phyloP scores from a whole-genome alignment of 2,113 vertebrate species.

The Colossoma macropomum region DNA sequence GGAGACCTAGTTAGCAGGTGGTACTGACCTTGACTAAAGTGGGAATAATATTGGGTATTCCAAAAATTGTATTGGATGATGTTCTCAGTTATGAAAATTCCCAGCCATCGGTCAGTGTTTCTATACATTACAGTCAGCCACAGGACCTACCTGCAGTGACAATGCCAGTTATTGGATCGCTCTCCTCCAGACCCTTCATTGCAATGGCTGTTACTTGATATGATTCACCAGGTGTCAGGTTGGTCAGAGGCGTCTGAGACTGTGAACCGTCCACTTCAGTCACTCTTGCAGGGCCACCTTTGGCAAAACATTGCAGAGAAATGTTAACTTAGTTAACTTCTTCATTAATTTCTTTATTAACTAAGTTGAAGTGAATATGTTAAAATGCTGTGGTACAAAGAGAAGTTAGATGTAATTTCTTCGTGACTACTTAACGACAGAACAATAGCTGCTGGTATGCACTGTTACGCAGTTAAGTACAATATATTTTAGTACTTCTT shows the following conservation, averaged over 20 bases:
- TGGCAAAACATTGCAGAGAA: not conserved
- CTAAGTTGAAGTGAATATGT: not conserved
- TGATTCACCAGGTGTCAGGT: slow-evolving; percentile 82
- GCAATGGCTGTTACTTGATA: slow-evolving; percentile 85
- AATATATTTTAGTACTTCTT: no score
- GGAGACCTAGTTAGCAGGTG: no score
- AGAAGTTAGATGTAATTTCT: not conserved
- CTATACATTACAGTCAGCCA: not conserved
- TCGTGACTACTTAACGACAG: no score
- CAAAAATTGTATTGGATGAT: not conserved
- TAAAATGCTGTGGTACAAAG: not conserved
- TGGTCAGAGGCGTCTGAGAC: slow-evolving; percentile 77
- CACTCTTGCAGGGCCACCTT: not conserved
- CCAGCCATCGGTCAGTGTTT: not conserved
- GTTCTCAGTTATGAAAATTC: not conserved
- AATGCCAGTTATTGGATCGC: slow-evolving; percentile 82
- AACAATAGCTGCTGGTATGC: no score
- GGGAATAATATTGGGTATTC: no score
- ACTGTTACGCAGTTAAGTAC: no score
- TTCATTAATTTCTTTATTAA: no score
- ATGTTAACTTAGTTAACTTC: not conserved
- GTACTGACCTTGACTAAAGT: no score
- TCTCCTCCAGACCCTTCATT: slow-evolving; percentile 91
- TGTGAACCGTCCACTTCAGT: slow-evolving; percentile 36
- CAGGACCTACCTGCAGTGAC: slow-evolving; percentile 84